Evolutionary conservation across 2,797 vertebrate genomes (phyloP), one percentile per base, ranked within the genome.

Genomic region (Cyprinodon diabolis): DNA sequence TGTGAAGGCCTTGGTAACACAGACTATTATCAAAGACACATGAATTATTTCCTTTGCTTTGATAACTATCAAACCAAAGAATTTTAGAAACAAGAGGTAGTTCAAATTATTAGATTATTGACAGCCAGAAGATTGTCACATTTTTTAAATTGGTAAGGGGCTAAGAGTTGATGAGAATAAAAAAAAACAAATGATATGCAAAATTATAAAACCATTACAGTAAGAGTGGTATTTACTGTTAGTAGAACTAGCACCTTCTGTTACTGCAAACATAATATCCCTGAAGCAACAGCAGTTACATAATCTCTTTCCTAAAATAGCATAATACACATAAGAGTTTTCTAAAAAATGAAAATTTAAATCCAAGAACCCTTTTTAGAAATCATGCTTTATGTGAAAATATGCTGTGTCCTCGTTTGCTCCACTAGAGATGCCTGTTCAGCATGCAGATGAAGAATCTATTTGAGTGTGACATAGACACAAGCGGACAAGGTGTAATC

Each of bases 401-500:
- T 35, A 85, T 83, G 79, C 74, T 70, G 68, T 83, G 84, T 78
- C 70, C 86, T 88, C 80, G 84, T 90, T 87, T 89, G 83, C 73
- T 78, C 84, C 51, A 80, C 83, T 62, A 87, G 77, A 89, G 83
- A 87, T 87, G 92, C 92, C 90, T 89, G 88, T 88, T 92, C 90
- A 92, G 91, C 90, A 91, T 85, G 78, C 87, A 87, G 81, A 81
- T 30, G 75, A 78, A 79, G 83, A 79, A 82, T 87, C 81, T 85
- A 84, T 81, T 87, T 87, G 76, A 88, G 85, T 87, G 87, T 65
- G 71, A 90, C 88, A 88, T 87, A 78, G 86, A 91, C 90, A 89
- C 90, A 84, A 85, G 86, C 87, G 86, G 89, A 89, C 90, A 88
- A 89, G 87, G 89, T 91, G 86, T 93, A 93, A 93, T 92, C 92